phyloP scores from a whole-genome alignment of 2,888 invertebrate species.

The Dendrolimus houi region DNA sequence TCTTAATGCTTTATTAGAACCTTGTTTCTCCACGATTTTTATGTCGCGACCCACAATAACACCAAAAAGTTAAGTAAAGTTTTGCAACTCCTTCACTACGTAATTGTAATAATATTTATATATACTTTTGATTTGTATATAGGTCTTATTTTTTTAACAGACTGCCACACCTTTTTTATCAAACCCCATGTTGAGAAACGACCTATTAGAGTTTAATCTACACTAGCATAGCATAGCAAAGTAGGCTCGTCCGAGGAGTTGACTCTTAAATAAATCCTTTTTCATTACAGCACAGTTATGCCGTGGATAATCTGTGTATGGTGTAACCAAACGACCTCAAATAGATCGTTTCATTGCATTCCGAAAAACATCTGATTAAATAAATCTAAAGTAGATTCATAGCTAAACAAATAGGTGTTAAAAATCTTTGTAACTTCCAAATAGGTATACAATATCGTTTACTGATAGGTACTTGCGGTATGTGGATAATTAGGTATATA shows the following conservation, averaged over 20 bases:
- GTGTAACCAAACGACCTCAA: slow-evolving; percentile 19
- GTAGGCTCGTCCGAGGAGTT: not conserved
- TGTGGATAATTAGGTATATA: not conserved
- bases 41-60: too few species aligned
- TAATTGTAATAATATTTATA: too few species aligned
- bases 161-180: too few species aligned
- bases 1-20: not conserved
- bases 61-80: too few species aligned
- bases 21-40: too few species aligned
- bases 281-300: slow-evolving; percentile 5
- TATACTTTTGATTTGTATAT: too few species aligned
- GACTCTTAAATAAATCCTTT: not conserved
- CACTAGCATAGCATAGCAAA: too few species aligned
- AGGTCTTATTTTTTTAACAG: too few species aligned
- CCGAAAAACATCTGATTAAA: slow-evolving; percentile 61
- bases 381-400: slow-evolving; percentile 52
- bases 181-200: too few species aligned
- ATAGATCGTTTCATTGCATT: slow-evolving; percentile 30
- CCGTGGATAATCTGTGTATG: slow-evolving; percentile 26
- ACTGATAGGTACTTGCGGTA: not conserved
- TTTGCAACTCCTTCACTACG: too few species aligned
- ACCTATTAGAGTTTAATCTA: too few species aligned
- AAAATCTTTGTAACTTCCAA: not conserved
- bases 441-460: not conserved
- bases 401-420: slow-evolving; percentile 1